Evolutionary conservation across 2,888 invertebrate species (phyloP), one percentile per base, ranked within the genome.

Genomic region (Drosophila limbata): DNA sequence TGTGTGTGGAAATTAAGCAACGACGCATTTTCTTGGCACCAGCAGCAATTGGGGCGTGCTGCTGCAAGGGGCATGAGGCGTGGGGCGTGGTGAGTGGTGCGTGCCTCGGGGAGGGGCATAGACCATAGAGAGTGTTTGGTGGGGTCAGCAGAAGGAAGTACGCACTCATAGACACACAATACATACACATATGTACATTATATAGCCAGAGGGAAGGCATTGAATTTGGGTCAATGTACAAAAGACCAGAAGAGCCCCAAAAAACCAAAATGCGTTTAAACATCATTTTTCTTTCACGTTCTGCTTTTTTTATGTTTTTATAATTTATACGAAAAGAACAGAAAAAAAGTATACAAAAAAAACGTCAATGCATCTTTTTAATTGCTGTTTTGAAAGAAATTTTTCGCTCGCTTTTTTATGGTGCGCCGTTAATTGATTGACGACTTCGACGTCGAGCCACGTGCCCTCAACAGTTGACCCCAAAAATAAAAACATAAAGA

Each of bases 11-110:
- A 87, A 87, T 87, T 81, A 83, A 83, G 85, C 79, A 85, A 85
- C 83, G 60, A 81, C 88, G 88, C 85, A 85, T 87, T 83, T 85
- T 85, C 85, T 85, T 85, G 84, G 84, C 84, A 79, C 87, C 77
- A 73, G 59, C 81, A 75, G 75, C 81, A 81, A 84, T 86, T 86
- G 87, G 84, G 83, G 77, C 84, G 79, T 81, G 81, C 71, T 71
- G 56, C 53, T 62, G 35, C 62, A 45, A 33, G 59, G 11, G 33
- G 53, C 40, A 15, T 17, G 33, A 5, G 51, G 40, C n/a, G 21
- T 8, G 40, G 21, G 39, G 44, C 11, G n/a, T 21, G 40, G 11
- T 6, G 50, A n/a, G 37, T 37, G 10, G 9, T 2, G 37, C 9
- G 25, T n/a, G 39, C n/a, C 4, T 19, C 17, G 40, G 42, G 11